Percentiles rank a stretch among this genome's conserved stretches.
These are phyloP conservation scores for Synergus itoensis DNA, from an alignment of 2,888 invertebrate species.

Conservation along the genomic window DNA sequence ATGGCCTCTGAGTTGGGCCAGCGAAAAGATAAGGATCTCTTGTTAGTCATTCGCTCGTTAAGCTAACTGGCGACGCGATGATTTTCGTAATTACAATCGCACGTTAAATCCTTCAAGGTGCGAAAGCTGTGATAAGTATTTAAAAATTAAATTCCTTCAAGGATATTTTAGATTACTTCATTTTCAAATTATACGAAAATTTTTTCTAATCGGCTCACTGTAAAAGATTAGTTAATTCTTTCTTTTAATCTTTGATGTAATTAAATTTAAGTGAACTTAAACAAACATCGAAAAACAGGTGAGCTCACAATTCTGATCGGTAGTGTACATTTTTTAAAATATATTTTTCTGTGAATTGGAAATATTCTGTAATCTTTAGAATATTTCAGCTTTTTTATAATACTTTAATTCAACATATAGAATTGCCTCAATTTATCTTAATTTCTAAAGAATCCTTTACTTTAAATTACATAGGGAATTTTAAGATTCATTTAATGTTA, in stretches of 20 bases:
- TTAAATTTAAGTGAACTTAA: too few species aligned
- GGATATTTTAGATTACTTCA: background rate
- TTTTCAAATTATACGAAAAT: background rate
- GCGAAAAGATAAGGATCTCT: constrained; percentile 67
- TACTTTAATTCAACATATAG: background rate
- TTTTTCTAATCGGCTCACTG: too few species aligned
- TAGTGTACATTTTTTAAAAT: background rate
- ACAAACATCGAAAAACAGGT: too few species aligned
- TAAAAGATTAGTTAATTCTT: background rate
- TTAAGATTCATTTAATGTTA: constrained; percentile 30
- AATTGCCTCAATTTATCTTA: constrained; percentile 16
- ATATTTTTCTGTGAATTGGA: background rate
- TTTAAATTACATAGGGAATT: constrained; percentile 12
- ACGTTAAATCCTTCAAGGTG: constrained; percentile 50
- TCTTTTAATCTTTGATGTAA: too few species aligned
- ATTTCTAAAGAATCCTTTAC: background rate
- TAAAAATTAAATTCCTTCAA: background rate
- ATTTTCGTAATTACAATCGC: constrained; percentile 64
- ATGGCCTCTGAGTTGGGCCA: constrained; percentile 56
- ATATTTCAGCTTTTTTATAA: background rate
- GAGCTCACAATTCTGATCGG: too few species aligned
- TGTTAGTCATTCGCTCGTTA: constrained; percentile 68
- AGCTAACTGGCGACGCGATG: constrained; percentile 62
- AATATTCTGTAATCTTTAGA: background rate
- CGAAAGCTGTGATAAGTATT: constrained; percentile 38